A percentile compares a stretch with the other conserved stretches of the same genome.
Conservation (phyloP, 2,888 invertebrate species). For the Cephalotes varians region DNA sequence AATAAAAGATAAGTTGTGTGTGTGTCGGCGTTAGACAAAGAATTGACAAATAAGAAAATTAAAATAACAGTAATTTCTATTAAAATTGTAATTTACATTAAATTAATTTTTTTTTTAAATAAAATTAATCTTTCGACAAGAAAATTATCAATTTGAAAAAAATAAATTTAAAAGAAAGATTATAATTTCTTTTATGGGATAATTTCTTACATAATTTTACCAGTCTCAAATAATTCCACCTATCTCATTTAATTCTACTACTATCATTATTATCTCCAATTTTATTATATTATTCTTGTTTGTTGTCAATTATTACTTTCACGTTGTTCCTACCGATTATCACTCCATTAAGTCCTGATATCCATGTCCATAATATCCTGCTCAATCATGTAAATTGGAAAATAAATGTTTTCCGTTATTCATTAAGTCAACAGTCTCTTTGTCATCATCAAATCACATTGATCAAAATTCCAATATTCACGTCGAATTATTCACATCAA, state of each 20-base stretch:
- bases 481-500: neutral
- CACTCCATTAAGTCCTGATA: neutral
- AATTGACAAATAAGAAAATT: neutral
- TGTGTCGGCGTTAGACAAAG: neutral
- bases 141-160: neutral
- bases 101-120: neutral
- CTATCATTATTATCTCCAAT: too few species aligned
- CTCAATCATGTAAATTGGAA: neutral
- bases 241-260: neutral
- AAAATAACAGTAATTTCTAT: neutral
- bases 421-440: neutral
- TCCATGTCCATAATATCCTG: neutral
- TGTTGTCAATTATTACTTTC: neutral
- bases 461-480: neutral
- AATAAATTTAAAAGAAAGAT: too few species aligned
- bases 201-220: neutral
- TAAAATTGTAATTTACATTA: neutral
- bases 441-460: neutral
- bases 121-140: neutral
- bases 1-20: neutral
- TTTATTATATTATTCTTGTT: neutral
- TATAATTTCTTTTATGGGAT: neutral
- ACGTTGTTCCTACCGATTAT: neutral
- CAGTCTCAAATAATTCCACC: neutral
- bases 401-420: neutral